Percentiles rank a stretch among this genome's conserved stretches.
phyloP scores from a whole-genome alignment of 2,888 invertebrate genomes.

The Andrena bicolor region DNA sequence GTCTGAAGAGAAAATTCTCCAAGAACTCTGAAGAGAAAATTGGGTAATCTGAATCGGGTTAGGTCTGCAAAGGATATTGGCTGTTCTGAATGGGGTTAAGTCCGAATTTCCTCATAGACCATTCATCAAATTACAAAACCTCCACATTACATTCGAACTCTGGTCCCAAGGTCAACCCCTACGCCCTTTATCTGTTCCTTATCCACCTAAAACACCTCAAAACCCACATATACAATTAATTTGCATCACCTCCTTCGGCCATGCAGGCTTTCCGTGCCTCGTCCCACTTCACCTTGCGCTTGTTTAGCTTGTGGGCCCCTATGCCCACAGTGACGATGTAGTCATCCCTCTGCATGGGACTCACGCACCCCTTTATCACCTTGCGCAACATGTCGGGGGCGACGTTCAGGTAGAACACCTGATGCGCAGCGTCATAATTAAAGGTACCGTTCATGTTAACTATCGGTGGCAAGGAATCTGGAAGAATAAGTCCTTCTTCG shows the following conservation, averaged over 20 bases:
- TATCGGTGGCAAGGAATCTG: background rate
- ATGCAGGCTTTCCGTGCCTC: constrained; percentile 53
- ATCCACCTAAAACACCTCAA: too few relatives aligned
- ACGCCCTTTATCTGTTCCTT: too few relatives aligned
- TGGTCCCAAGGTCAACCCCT: too few relatives aligned
- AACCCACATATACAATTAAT: background rate
- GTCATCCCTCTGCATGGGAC: background rate
- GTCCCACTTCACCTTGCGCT: constrained; percentile 51
- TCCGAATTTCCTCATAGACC: too few relatives aligned
- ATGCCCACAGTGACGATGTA: constrained; percentile 31
- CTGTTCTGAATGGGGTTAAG: too few relatives aligned
- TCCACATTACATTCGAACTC: too few relatives aligned
- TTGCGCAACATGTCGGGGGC: background rate
- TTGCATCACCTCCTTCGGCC: constrained; percentile 47
- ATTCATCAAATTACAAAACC: too few relatives aligned
- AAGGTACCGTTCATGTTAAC: constrained; percentile 20
- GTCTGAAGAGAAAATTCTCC: too few relatives aligned
- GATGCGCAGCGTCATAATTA: constrained; percentile 38
- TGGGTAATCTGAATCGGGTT: too few relatives aligned
- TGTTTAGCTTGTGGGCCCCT: constrained; percentile 56
- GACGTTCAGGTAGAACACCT: constrained; percentile 35
- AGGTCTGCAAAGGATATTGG: too few relatives aligned
- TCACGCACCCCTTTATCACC: background rate
- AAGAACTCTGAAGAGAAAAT: too few relatives aligned
- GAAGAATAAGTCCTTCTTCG: background rate